Evolutionary conservation across 1,140 invertebrate genomes (phyloP).

Genomic region (Venturia canescens): DNA sequence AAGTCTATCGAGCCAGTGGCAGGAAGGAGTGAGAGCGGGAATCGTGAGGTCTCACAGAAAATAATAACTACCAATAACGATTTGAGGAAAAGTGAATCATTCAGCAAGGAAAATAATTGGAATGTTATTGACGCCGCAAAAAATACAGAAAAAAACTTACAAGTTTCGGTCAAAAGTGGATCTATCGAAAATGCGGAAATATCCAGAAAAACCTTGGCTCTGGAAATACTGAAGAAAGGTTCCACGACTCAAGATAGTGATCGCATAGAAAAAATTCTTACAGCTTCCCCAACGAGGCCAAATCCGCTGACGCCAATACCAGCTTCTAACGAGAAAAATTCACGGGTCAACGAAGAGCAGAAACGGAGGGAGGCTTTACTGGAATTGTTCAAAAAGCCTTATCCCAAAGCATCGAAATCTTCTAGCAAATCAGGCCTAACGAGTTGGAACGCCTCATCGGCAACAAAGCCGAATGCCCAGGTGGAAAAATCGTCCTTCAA

Average conservation of each 20-base stretch:
- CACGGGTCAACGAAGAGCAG: background rate
- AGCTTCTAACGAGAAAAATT: background rate
- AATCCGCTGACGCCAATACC: background rate
- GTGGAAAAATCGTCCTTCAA: background rate
- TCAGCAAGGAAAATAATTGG: background rate
- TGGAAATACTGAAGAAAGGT: conserved; percentile 49
- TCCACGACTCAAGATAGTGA: conserved; percentile 5
- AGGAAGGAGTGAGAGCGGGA: too few species aligned
- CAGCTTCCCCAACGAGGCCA: background rate
- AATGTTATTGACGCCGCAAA: background rate
- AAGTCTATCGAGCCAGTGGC: background rate
- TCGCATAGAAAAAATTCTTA: conserved; percentile 4
- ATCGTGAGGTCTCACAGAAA: background rate
- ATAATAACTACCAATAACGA: conserved; percentile 40
- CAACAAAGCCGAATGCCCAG: background rate
- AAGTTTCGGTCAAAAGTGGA: background rate
- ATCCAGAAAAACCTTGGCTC: conserved; percentile 15
- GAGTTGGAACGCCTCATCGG: background rate
- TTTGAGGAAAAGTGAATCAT: background rate
- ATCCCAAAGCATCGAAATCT: conserved; percentile 11
- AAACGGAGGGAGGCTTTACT: background rate
- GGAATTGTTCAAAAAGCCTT: conserved; percentile 43
- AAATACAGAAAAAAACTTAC: background rate
- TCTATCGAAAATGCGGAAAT: conserved; percentile 20
- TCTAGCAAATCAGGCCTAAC: background rate